These are phyloP conservation scores for Drosophila limbata DNA, from an alignment of 2,888 invertebrate species.

Conservation along the genomic window DNA sequence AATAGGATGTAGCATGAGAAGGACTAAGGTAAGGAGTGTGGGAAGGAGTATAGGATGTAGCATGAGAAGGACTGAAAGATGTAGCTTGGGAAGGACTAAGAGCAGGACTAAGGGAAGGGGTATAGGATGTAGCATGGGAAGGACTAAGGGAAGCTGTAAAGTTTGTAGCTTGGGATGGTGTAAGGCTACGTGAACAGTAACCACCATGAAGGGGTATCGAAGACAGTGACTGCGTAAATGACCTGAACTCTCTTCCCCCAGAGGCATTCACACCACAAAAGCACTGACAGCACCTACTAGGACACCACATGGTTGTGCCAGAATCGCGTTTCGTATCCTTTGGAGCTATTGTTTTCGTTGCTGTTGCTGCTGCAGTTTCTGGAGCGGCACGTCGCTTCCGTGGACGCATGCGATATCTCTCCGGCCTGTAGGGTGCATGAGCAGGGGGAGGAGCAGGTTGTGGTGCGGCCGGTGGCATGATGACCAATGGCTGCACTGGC, in stretches of 20 bases:
- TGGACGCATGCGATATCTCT: not conserved
- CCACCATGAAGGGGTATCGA: not conserved
- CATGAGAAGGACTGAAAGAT: too few species aligned
- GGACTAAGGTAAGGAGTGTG: not conserved
- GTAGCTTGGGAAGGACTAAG: not conserved
- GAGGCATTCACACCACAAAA: not conserved
- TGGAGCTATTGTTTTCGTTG: not conserved
- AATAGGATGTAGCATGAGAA: too few species aligned
- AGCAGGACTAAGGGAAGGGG: not conserved
- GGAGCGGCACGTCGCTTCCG: slow-evolving; percentile 12
- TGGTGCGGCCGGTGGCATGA: slow-evolving; percentile 25
- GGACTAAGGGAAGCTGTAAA: too few species aligned
- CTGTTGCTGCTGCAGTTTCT: not conserved
- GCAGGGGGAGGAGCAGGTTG: not conserved
- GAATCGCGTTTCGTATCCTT: slow-evolving; percentile 36
- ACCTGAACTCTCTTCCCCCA: not conserved
- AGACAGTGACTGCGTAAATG: not conserved
- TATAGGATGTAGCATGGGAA: too few species aligned
- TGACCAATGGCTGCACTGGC: slow-evolving; percentile 45
- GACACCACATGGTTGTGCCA: slow-evolving; percentile 72
- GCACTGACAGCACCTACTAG: slow-evolving; percentile 36
- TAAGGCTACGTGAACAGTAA: not conserved
- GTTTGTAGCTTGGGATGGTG: not conserved
- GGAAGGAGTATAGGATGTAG: not conserved
- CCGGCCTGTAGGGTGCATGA: not conserved